Percentiles rank a stretch among this genome's conserved stretches.
These are phyloP conservation scores for Synergus itoensis DNA, from an alignment of 2,888 invertebrate genomes.

Conservation along the genomic window DNA sequence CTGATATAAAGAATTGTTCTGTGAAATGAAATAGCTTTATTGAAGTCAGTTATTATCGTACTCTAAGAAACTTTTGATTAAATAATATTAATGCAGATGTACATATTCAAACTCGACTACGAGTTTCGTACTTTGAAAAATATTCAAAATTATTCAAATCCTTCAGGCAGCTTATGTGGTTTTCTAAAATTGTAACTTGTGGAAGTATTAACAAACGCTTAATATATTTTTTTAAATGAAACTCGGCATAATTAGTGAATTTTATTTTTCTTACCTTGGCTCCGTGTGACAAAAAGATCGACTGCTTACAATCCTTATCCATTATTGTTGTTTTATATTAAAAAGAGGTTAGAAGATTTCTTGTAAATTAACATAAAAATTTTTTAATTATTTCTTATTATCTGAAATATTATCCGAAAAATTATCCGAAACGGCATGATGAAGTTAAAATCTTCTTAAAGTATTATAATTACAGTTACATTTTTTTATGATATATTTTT, in stretches of 20 bases:
- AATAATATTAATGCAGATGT: background rate
- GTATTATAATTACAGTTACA: background rate
- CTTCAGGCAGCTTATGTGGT: background rate
- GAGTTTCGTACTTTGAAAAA: background rate
- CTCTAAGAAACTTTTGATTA: background rate
- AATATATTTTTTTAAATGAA: background rate
- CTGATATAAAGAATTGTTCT: background rate
- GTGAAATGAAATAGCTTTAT: background rate
- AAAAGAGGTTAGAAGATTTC: background rate
- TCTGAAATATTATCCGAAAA: background rate
- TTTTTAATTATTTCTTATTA: background rate
- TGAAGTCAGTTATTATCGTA: background rate
- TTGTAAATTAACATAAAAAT: background rate
- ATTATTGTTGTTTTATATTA: conserved; percentile 1
- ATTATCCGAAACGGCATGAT: background rate
- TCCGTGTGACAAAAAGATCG: conserved; percentile 2
- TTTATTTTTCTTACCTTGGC: conserved; percentile 2
- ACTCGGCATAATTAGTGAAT: background rate
- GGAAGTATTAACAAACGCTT: background rate
- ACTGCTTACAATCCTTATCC: background rate
- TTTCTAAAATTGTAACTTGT: background rate
- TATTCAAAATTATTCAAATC: background rate
- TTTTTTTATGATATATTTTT: background rate
- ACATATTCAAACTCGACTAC: background rate
- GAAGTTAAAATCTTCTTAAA: background rate